phyloP scores from a whole-genome alignment of 2,113 vertebrate genomes.

The Hyperoodon ampullatus region DNA sequence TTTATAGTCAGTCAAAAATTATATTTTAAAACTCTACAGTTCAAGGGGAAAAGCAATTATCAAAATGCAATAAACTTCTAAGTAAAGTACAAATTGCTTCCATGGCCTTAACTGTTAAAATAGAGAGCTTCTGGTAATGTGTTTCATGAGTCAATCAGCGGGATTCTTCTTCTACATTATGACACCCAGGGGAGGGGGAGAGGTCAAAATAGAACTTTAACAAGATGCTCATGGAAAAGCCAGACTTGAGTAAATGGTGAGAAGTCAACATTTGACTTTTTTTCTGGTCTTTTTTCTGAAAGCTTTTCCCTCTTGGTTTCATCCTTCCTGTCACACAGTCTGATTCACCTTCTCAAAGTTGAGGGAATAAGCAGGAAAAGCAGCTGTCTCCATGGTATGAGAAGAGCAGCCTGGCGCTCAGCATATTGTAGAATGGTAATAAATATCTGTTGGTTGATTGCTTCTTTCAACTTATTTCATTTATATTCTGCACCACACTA shows the following conservation, averaged over 20 bases:
- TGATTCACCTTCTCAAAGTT: neutral
- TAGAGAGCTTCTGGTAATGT: conserved; percentile 63
- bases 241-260: conserved; percentile 7
- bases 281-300: neutral
- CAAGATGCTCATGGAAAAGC: conserved; percentile 8
- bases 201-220: conserved; percentile 25
- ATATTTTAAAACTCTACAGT: conserved; percentile 76
- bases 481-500: neutral
- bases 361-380: neutral
- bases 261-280: neutral
- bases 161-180: conserved; percentile 18
- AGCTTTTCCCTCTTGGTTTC: neutral
- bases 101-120: conserved; percentile 69
- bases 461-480: conserved; percentile 6
- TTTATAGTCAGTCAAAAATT: conserved; percentile 76
- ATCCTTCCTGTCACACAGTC: neutral
- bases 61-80: conserved; percentile 78
- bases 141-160: conserved; percentile 58
- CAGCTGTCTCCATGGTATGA: neutral
- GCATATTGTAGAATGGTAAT: neutral
- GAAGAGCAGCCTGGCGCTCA: neutral
- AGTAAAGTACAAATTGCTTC: conserved; percentile 74
- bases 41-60: conserved; percentile 78
- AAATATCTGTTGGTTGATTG: neutral
- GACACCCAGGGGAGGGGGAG: neutral